Conservation (phyloP, 1,140 invertebrate species). For the Laodelphax striatellus region DNA sequence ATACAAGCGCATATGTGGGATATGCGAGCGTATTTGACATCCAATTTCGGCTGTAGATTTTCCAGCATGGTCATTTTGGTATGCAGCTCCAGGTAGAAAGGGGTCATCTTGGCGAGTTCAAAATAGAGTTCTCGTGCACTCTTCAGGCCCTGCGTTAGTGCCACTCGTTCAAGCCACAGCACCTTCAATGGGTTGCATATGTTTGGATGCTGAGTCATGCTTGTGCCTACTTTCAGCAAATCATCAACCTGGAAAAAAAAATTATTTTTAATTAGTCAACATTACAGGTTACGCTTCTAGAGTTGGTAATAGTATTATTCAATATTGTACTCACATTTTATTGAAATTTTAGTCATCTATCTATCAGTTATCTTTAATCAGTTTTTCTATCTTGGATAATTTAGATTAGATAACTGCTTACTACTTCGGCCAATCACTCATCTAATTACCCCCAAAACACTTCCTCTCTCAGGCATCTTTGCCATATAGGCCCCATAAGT, state of each 20-base stretch:
- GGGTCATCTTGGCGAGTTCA: not conserved
- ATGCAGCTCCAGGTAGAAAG: not conserved
- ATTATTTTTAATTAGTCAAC: no score
- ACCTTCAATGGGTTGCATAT: not conserved
- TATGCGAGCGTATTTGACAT: not conserved
- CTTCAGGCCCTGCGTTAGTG: not conserved
- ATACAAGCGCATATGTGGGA: not conserved
- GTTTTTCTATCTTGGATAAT: no score
- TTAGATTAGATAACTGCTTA: no score
- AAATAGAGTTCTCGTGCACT: not conserved
- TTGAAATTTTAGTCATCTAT: no score
- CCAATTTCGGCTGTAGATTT: not conserved
- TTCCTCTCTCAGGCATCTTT: no score
- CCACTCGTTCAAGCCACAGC: not conserved
- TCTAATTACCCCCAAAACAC: no score
- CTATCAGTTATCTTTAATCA: no score
- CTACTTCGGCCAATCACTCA: no score
- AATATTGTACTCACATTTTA: no score
- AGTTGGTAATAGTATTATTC: no score
- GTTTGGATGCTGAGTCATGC: not conserved
- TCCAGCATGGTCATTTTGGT: not conserved
- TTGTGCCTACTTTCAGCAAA: not conserved
- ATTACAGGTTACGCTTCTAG: no score
- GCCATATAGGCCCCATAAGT: no score
- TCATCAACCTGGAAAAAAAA: not conserved